Conservation (phyloP, 2,113 vertebrate genomes). For the Cyanoramphus novaezelandiae region DNA sequence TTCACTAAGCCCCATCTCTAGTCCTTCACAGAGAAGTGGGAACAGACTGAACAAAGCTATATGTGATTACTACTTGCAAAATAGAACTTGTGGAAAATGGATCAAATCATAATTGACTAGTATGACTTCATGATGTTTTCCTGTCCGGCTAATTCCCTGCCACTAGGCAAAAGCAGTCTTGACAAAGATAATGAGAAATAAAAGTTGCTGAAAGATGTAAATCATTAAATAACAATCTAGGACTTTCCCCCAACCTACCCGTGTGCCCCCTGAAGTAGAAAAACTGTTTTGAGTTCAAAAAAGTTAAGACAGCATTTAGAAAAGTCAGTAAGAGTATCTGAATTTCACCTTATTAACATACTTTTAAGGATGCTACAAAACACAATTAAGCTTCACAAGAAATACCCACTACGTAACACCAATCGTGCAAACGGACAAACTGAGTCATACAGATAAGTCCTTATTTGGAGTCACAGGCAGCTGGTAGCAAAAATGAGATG, state of each 20-base stretch:
- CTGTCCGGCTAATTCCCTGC: background rate
- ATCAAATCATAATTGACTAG: conserved; percentile 19
- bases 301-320: background rate
- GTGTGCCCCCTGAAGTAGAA: background rate
- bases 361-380: background rate
- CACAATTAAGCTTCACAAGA: background rate
- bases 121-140: background rate
- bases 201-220: conserved; percentile 7
- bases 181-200: conserved; percentile 6
- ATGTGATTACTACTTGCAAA: conserved; percentile 25
- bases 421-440: background rate
- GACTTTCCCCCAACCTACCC: background rate
- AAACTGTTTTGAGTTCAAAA: background rate
- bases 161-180: conserved; percentile 2
- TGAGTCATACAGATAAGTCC: background rate
- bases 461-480: background rate
- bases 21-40: background rate
- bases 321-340: background rate
- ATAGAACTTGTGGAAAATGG: conserved; percentile 13
- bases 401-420: background rate
- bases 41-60: conserved; percentile 23
- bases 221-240: background rate
- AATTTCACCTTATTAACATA: background rate
- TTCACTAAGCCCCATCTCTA: conserved; percentile 17
- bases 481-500: background rate